Conservation (phyloP, 2,113 vertebrate species). For the Alces alces region DNA sequence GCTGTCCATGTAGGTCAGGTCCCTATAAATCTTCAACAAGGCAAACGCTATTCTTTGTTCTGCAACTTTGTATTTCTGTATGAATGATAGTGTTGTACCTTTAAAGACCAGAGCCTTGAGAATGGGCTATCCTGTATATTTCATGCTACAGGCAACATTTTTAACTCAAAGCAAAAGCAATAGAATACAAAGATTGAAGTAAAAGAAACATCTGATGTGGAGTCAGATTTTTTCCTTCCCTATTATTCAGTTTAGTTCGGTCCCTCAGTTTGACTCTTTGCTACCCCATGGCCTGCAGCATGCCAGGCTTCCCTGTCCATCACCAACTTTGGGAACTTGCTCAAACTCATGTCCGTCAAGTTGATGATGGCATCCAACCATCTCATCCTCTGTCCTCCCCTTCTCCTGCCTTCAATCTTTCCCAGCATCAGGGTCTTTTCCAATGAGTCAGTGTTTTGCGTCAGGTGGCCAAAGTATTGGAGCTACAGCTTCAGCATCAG, state of each 20-base stretch:
- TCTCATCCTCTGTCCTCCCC: background rate
- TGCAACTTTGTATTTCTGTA: background rate
- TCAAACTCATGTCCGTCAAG: background rate
- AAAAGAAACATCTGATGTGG: background rate
- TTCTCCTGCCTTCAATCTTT: background rate
- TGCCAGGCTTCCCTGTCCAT: background rate
- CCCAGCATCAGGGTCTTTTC: background rate
- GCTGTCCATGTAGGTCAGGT: background rate
- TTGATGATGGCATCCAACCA: background rate
- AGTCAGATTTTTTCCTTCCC: background rate
- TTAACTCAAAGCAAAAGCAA: background rate
- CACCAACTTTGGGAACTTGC: background rate
- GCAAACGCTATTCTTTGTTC: background rate
- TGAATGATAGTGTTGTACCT: background rate
- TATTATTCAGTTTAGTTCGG: background rate
- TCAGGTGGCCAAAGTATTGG: background rate
- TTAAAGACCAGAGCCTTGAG: background rate
- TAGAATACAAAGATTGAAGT: background rate
- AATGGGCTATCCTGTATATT: background rate
- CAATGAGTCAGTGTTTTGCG: background rate
- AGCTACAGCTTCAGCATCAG: background rate
- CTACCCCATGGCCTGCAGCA: background rate
- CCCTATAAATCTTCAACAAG: background rate
- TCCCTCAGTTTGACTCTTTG: background rate
- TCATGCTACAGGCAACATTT: background rate